phyloP scores from a whole-genome alignment of 1,140 invertebrate genomes.

The Neoseiulus cucumeris region DNA sequence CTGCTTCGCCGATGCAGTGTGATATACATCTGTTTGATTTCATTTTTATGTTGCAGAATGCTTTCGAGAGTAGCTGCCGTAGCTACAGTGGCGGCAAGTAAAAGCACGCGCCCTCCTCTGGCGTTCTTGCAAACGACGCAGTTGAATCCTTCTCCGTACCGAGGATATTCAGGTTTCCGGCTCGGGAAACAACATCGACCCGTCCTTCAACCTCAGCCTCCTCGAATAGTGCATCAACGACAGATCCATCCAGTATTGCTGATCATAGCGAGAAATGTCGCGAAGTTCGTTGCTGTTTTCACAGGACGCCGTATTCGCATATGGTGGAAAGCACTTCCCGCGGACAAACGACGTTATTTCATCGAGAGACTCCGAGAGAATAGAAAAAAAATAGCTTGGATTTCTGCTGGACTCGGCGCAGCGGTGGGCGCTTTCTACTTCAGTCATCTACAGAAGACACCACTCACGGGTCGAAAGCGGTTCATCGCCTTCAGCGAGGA shows the following conservation, averaged over 20 bases:
- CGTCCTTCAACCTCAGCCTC: no score
- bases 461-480: conserved; percentile 32
- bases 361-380: conserved; percentile 22
- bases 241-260: conserved; percentile 17
- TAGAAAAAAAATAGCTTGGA: conserved; percentile 20
- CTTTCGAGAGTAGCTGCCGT: no score
- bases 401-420: conserved; percentile 16
- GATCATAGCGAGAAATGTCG: conserved; percentile 14
- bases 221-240: neutral
- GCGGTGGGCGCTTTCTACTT: conserved; percentile 27
- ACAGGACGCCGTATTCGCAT: conserved; percentile 26
- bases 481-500: conserved; percentile 34
- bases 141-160: no score
- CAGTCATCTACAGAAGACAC: conserved; percentile 32
- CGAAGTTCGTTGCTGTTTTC: conserved; percentile 17
- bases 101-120: no score
- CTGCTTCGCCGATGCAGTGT: no score
- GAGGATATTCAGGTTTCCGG: no score
- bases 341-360: conserved; percentile 23
- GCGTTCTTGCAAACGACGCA: no score
- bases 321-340: conserved; percentile 31
- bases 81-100: no score
- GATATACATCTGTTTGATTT: no score
- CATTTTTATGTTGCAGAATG: no score
- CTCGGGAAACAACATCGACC: no score